These are phyloP conservation scores for Drosophila yakuba DNA, from an alignment of 1,140 invertebrate genomes.

Conservation along the genomic window DNA sequence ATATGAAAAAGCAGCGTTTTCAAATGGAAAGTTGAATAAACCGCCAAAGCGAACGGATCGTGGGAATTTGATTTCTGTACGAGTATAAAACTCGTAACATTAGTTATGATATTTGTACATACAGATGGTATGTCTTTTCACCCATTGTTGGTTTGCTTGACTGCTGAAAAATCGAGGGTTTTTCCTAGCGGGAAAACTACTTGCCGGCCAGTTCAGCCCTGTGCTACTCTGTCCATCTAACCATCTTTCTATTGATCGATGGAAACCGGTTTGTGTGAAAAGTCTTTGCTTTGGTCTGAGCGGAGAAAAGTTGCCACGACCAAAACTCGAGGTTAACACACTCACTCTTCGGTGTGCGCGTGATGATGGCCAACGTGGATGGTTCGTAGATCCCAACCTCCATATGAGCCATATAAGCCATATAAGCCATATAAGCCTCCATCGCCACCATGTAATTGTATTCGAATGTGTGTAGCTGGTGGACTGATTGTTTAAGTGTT, in stretches of 20 bases:
- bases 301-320: conserved; percentile 35
- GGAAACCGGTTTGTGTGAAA: conserved; percentile 46
- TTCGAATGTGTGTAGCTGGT: conserved; percentile 17
- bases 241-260: conserved; percentile 27
- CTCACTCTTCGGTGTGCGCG: conserved; percentile 49
- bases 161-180: background rate
- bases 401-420: background rate
- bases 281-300: conserved; percentile 5
- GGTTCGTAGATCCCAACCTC: conserved; percentile 14
- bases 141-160: background rate
- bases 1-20: conserved; percentile 2
- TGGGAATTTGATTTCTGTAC: conserved; percentile 11
- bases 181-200: conserved; percentile 10
- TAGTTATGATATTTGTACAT: background rate
- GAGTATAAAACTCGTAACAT: background rate
- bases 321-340: conserved; percentile 66
- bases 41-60: conserved; percentile 7
- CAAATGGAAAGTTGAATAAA: conserved; percentile 53
- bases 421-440: background rate
- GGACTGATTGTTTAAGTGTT: conserved; percentile 55
- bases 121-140: too few species aligned
- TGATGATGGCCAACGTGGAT: conserved; percentile 22
- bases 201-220: background rate
- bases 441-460: conserved; percentile 26
- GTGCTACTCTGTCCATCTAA: background rate